Base-by-base conservation (phyloP, 2,113 vertebrate species). In the Galbula dea region DNA sequence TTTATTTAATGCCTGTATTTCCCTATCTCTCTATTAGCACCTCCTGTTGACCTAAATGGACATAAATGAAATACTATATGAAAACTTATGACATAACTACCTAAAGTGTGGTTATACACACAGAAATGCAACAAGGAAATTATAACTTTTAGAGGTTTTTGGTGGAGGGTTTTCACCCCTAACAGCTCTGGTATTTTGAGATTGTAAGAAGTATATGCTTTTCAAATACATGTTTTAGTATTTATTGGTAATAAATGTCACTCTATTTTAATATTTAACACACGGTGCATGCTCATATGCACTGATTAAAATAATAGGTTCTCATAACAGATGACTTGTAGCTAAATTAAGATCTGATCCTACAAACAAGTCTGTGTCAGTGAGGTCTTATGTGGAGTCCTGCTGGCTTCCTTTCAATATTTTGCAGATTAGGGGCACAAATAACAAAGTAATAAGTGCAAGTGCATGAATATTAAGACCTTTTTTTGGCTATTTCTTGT, bases 401-500 rank as follows among this genome's bases (percentile, higher is more conserved):
- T 61, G 39, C 18, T 72, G 30, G 86, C 22, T 75, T 92, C 20
- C 29, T 86, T 88, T 67, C 32, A 29, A 12, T 43, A 43, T 49
- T 89, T 87, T 92, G n/a, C 29, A 62, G 57, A 67, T 65, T 34
- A 82, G 32, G 30, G 27, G 13, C 34, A 84, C 20, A 52, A 59
- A 62, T 69, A 20, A 43, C n/a, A 69, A 37, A 76, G 27, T 57
- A 59, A 5, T 41, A 52, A 49, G 10, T 41, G 37, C 55, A 89
- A 78, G 4, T 48, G 8, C 30, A 36, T 81, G 57, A 58, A 16
- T 83, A 34, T 49, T 89, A 84, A 62, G 76, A 10, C 30, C 36
- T 41, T 29, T 62, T 21, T 61, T 90, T 78, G 34, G 27, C 58
- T 36, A 46, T 94, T 88, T 96, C n/a, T 88, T 96, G 20, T 84